These are phyloP conservation scores for Gymnodraco acuticeps DNA, from an alignment of 2,797 vertebrate genomes.

Conservation along the genomic window DNA sequence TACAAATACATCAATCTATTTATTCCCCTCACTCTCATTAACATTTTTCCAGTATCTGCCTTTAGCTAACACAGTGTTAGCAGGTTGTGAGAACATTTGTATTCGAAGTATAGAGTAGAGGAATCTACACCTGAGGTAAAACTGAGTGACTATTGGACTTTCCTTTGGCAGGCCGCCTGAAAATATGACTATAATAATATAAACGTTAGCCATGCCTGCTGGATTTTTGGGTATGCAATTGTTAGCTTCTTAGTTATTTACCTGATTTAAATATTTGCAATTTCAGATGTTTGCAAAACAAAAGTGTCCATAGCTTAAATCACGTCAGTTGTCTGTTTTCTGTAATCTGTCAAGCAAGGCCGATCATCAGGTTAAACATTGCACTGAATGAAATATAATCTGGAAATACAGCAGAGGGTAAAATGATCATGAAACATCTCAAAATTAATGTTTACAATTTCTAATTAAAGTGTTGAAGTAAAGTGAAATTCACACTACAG, in stretches of 20 bases:
- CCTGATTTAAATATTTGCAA: no score
- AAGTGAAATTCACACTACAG: no score
- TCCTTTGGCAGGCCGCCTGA: not conserved
- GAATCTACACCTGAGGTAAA: not conserved
- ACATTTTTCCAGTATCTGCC: not conserved
- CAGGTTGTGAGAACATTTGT: not conserved
- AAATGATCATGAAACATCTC: no score
- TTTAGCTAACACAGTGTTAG: not conserved
- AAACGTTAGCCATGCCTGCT: not conserved
- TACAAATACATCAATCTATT: not conserved
- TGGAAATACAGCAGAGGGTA: no score
- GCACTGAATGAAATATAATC: no score
- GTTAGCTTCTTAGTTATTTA: not conserved
- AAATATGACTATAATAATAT: constrained; percentile 2
- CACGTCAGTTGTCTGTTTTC: no score
- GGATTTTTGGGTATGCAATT: not conserved
- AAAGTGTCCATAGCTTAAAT: no score
- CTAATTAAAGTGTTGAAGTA: no score
- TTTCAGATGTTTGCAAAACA: no score
- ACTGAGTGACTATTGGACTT: not conserved
- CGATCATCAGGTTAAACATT: no score
- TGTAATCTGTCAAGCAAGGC: no score
- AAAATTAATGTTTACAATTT: no score
- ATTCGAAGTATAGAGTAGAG: not conserved
- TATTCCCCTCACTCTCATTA: not conserved